Conservation (phyloP, 2,888 invertebrate species). For the Hirtodrosophila trivittata region DNA sequence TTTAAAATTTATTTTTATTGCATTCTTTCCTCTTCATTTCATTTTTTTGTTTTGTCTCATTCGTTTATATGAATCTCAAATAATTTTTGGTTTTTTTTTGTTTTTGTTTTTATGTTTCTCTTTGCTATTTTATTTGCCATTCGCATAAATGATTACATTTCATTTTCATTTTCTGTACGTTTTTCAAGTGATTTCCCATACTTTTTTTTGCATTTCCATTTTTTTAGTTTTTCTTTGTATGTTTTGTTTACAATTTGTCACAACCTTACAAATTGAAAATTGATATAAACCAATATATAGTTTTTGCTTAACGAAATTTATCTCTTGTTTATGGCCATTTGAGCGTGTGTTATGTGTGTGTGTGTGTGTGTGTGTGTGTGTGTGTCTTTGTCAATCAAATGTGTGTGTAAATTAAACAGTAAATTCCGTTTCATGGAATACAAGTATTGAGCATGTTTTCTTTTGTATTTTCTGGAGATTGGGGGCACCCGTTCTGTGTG, state of each 20-base stretch:
- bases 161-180: constrained; percentile 54
- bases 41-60: constrained; percentile 38
- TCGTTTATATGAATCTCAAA: constrained; percentile 70
- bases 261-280: constrained; percentile 84
- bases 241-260: constrained; percentile 84
- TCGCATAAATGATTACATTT: constrained; percentile 73
- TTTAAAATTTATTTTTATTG: constrained; percentile 79
- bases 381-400: constrained; percentile 22
- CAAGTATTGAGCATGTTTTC: constrained; percentile 36
- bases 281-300: constrained; percentile 77
- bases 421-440: constrained; percentile 5
- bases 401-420: constrained; percentile 3
- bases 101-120: constrained; percentile 47
- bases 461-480: constrained; percentile 10
- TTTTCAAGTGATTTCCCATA: constrained; percentile 67
- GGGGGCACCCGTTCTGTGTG: constrained; percentile 22
- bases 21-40: constrained; percentile 57
- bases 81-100: constrained; percentile 48
- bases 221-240: constrained; percentile 50
- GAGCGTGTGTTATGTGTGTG: constrained; percentile 23
- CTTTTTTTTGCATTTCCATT: constrained; percentile 49
- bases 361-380: constrained; percentile 15
- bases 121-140: constrained; percentile 70
- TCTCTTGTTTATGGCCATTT: constrained; percentile 42
- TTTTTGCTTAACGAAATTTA: constrained; percentile 59